Percentiles rank a stretch among this genome's conserved stretches.
Evolutionary conservation across 2,888 invertebrate species (phyloP).

Genomic region (Ypsolopha scabrella): DNA sequence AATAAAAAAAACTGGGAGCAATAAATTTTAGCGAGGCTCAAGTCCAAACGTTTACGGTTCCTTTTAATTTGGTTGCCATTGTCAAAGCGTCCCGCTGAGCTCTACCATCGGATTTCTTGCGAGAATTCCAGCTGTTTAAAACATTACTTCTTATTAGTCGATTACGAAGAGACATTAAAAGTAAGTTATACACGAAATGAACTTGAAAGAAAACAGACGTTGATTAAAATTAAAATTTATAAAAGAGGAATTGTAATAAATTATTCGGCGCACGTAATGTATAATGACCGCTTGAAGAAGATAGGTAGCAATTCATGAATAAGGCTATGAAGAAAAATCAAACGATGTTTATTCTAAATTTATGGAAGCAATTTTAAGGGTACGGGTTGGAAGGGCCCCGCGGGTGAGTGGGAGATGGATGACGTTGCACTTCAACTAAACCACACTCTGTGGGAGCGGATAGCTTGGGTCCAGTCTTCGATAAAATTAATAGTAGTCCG

Average conservation of each 20-base stretch:
- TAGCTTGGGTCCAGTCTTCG: conserved; percentile 22
- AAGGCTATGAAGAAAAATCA: too few species aligned
- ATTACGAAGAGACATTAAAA: conserved; percentile 49
- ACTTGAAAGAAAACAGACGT: too few species aligned
- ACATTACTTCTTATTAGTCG: conserved; percentile 62
- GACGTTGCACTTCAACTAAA: conserved; percentile 48
- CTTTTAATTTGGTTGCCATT: conserved; percentile 69
- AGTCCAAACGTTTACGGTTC: conserved; percentile 66
- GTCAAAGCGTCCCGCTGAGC: conserved; percentile 62
- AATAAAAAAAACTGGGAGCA: conserved; percentile 49
- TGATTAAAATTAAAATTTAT: too few species aligned
- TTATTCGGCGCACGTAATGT: too few species aligned
- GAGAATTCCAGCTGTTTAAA: conserved; percentile 62
- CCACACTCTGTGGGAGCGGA: conserved; percentile 27
- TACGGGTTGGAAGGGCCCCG: conserved; percentile 16
- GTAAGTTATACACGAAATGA: neutral
- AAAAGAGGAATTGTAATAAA: too few species aligned
- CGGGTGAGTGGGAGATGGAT: conserved; percentile 43
- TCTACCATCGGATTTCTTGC: conserved; percentile 55
- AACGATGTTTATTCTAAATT: conserved; percentile 54
- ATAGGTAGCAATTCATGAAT: too few species aligned
- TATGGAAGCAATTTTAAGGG: conserved; percentile 48
- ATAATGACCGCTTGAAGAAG: neutral
- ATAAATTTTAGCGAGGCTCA: conserved; percentile 68
- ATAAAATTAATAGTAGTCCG: conserved; percentile 52